Base-by-base conservation (phyloP, 2,797 vertebrate genomes). In the Pelobates cultripes region DNA sequence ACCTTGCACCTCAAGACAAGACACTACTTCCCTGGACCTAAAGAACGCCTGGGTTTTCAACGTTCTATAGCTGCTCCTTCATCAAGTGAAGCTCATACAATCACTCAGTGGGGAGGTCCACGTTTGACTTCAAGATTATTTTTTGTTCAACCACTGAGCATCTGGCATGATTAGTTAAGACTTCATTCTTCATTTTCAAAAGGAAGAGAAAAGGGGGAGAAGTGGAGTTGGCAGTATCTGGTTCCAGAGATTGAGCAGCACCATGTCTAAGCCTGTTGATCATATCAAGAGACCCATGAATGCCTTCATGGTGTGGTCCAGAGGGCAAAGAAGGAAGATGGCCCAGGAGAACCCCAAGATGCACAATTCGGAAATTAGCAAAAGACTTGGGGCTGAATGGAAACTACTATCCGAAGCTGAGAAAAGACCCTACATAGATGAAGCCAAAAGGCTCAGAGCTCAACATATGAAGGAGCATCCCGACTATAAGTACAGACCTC, bases 331-430 rank as follows among this genome's bases (percentile, higher is more conserved):
- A 85, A 95, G 98, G 74, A 98, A 99, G 91, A 99, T 99, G 97
- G 98, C 98, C 88, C 98, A 99, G 89, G 97, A 99, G 88, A 99
- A 99, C 90, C 98, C 98, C 15, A 99, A 99, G 87, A 99, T 99
- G 98, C 98, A 99, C 94, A 99, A 99, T 91, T 99, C 98, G 7
- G 98, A 99, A 91, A 99, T 99, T 89, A 98, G 96, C 90, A 99
- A 99, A 90, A 91, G 98, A 67, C 90, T 99, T 70, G 97, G 97
- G 43, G 97, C 97, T 0, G 97, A 97, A 78, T 96, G 95, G 95
- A 97, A 97, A 91, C 91, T 96, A 87, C 92, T 96, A 60, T 96
- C 95, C 0, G 95, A 97, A 87, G 94, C 95, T 41, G 96, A 96
- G 89, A 97, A 96, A 87, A 90, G 95, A 72, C 96, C 96, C 0